Percentiles rank a stretch among this genome's conserved stretches.
Evolutionary conservation across 2,113 vertebrate genomes (phyloP).

Genomic region (Opisthocomus hoazin): DNA sequence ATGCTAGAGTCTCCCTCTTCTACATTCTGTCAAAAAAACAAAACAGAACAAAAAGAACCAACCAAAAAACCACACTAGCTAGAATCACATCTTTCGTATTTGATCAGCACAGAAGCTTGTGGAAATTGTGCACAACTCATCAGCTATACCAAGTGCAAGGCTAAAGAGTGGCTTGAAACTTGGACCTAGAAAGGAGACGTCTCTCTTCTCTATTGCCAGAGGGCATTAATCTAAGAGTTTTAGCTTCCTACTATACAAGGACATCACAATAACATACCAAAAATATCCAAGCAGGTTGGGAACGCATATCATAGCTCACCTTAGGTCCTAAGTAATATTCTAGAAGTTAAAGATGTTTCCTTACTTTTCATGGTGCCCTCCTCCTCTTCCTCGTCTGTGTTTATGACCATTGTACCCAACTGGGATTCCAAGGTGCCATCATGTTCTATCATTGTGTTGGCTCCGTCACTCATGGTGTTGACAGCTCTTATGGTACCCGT

Average conservation of each 20-base stretch:
- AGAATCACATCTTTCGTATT: neutral
- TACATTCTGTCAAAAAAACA: neutral
- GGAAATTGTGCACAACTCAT: neutral
- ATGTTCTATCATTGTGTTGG: slow-evolving; percentile 82
- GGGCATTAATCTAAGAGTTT: neutral
- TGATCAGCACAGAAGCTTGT: neutral
- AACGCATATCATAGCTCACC: neutral
- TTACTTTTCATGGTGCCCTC: slow-evolving; percentile 94
- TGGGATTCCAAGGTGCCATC: slow-evolving; percentile 81
- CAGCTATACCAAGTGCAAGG: neutral
- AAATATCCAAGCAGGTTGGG: neutral
- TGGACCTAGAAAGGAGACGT: neutral
- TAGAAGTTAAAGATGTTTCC: slow-evolving; percentile 1
- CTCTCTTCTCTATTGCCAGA: neutral
- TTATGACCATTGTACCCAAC: slow-evolving; percentile 95
- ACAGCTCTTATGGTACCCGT: slow-evolving; percentile 81
- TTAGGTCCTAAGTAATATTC: neutral
- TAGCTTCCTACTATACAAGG: neutral
- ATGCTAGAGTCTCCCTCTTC: neutral
- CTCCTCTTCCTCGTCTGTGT: slow-evolving; percentile 84
- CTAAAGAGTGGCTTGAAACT: neutral
- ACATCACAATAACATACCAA: neutral
- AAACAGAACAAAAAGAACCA: neutral
- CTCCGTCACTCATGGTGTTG: slow-evolving; percentile 72
- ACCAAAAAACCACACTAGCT: neutral